phyloP scores from a whole-genome alignment of 2,797 vertebrate genomes.

The Hyperoplus lanceolatus region DNA sequence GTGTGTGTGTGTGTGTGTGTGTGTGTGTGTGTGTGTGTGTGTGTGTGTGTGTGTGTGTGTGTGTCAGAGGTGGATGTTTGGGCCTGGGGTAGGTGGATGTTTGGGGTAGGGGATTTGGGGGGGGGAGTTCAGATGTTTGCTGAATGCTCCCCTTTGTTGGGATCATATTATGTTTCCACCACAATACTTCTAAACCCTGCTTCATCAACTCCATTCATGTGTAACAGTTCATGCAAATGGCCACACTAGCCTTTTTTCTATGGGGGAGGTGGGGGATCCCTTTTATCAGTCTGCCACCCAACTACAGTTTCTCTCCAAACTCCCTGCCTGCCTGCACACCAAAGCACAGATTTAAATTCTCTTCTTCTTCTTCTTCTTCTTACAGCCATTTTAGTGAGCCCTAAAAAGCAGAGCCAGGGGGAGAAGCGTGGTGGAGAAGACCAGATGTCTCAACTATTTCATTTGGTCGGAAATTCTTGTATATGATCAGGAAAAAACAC shows the following conservation, averaged over 20 bases:
- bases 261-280: slow-evolving; percentile 46
- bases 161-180: slow-evolving; percentile 88
- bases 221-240: slow-evolving; percentile 90
- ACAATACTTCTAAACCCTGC: slow-evolving; percentile 87
- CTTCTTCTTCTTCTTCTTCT: slow-evolving; percentile 7
- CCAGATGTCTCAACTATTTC: background rate
- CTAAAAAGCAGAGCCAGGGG: background rate
- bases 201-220: slow-evolving; percentile 89
- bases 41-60: slow-evolving; percentile 23
- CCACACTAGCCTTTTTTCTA: slow-evolving; percentile 71
- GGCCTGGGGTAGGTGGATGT: slow-evolving; percentile 61
- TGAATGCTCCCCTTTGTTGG: slow-evolving; percentile 86
- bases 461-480: background rate
- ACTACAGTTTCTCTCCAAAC: slow-evolving; percentile 43
- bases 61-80: slow-evolving; percentile 65
- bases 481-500: slow-evolving; percentile 4
- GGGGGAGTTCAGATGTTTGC: slow-evolving; percentile 60
- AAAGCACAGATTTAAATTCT: slow-evolving; percentile 52
- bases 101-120: slow-evolving; percentile 14
- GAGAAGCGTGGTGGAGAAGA: background rate
- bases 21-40: too few relatives aligned
- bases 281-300: slow-evolving; percentile 70
- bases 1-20: too few relatives aligned
- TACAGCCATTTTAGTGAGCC: background rate
- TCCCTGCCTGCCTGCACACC: slow-evolving; percentile 39